A percentile compares a stretch with the other conserved stretches of the same genome.
phyloP scores from a whole-genome alignment of 2,797 vertebrate species.

The Triplophysa yarkandensis region DNA sequence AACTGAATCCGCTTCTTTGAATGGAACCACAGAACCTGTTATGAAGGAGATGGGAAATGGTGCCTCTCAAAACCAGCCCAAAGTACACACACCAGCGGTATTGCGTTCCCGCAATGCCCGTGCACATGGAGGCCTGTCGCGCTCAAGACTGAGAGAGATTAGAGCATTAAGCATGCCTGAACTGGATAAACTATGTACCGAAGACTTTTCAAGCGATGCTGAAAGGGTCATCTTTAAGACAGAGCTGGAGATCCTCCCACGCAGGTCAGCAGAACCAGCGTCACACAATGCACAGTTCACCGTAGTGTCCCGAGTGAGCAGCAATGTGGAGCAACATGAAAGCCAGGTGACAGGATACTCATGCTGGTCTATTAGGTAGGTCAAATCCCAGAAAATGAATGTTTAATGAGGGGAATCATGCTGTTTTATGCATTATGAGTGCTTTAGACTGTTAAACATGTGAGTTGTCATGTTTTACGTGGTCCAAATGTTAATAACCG shows the following conservation, averaged over 20 bases:
- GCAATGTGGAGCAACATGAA: conserved; percentile 27
- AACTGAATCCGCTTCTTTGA: conserved; percentile 54
- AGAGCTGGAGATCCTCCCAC: conserved; percentile 72
- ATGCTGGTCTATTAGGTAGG: conserved; percentile 87
- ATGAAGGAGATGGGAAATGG: conserved; percentile 35
- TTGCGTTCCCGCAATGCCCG: conserved; percentile 71
- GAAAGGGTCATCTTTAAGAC: conserved; percentile 69
- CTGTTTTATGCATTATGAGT: no score
- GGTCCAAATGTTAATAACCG: no score
- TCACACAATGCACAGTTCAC: conserved; percentile 45
- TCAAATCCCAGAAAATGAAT: background rate
- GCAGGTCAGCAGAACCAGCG: conserved; percentile 2
- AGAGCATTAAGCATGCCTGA: conserved; percentile 92
- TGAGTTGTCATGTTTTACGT: no score
- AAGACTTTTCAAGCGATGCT: conserved; percentile 67
- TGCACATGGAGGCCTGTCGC: conserved; percentile 67
- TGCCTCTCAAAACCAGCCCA: conserved; percentile 20
- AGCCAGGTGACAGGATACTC: conserved; percentile 51
- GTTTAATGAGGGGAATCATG: background rate
- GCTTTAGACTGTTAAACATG: no score
- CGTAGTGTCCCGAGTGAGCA: conserved; percentile 50
- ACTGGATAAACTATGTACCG: conserved; percentile 84
- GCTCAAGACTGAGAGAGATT: conserved; percentile 83
- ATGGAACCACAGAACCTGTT: conserved; percentile 26
- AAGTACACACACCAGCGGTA: conserved; percentile 61